Base-by-base conservation (phyloP, 2,888 invertebrate species). In the Monoplex corrugatus region DNA sequence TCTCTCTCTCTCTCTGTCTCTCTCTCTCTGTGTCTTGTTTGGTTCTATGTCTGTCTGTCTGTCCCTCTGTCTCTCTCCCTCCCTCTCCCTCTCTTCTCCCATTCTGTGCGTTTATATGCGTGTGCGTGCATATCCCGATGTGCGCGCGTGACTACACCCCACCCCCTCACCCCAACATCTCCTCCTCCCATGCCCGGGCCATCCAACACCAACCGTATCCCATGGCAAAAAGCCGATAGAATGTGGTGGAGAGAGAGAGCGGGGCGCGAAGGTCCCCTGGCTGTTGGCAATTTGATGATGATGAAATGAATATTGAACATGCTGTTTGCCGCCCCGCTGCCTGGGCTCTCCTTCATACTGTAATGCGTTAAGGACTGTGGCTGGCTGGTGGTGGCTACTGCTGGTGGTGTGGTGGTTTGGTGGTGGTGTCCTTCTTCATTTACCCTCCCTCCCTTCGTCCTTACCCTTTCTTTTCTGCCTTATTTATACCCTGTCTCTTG, bases 241-340 rank as follows among this genome's bases (percentile, higher is more conserved):
- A 28, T 68, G 68, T 5, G 28, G 28, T 19, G n/a, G 68, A n/a
- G 35, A 10, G 28, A 35, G 75, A 32, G n/a, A 35, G 32, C 35
- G 35, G 75, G 75, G 16, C 35, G n/a, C 19, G n/a, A 28, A 35
- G n/a, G 75, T 16, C 8, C 75, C 35, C 10, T 8, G 19, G 75
- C 75, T 8, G 75, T 2, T 35, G 75, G 75, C 75, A n/a, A 75
- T 75, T 75, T 75, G 75, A 75, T 75, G 75, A 35, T 75, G 75
- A 75, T 75, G 75, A 75, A 75, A 75, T 35, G 75, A 75, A 75
- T 75, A 75, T 75, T 75, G 75, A 75, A 75, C 75, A 75, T 35
- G 75, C 75, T 87, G 35, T 44, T 45, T 28, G 38, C 44, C 78
- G 19, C 72, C 68, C 72, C 43, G 32, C 13, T 40, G 28, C 16